phyloP scores from a whole-genome alignment of 2,888 invertebrate species.

The Brachyptera risi region DNA sequence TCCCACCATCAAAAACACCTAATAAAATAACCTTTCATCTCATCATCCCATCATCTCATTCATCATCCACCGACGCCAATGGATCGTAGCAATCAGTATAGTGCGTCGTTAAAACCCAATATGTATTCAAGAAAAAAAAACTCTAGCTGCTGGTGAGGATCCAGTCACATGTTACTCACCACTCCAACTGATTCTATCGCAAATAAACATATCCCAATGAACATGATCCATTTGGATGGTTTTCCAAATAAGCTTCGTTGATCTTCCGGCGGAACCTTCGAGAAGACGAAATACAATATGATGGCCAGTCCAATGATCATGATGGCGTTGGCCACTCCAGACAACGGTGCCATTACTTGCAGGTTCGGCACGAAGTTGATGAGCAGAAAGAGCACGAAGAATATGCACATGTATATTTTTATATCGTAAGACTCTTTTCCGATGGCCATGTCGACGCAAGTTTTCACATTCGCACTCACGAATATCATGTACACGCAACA shows the following conservation, averaged over 20 bases:
- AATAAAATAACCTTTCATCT: too few species aligned
- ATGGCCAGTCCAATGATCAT: constrained; percentile 48
- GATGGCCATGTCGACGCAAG: background rate
- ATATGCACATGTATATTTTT: background rate
- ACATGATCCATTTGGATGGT: constrained; percentile 47
- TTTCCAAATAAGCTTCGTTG: constrained; percentile 36
- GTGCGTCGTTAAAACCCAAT: too few species aligned
- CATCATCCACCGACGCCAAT: too few species aligned
- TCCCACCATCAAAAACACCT: too few species aligned
- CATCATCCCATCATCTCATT: too few species aligned
- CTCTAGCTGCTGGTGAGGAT: too few species aligned
- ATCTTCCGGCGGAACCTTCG: constrained; percentile 42
- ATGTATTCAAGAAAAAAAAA: too few species aligned
- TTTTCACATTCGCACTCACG: constrained; percentile 5
- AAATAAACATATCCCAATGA: constrained; percentile 58
- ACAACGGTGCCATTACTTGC: constrained; percentile 50
- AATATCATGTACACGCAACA: constrained; percentile 10
- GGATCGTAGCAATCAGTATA: too few species aligned
- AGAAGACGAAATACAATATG: constrained; percentile 47
- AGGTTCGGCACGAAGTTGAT: constrained; percentile 44
- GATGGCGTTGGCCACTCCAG: constrained; percentile 51
- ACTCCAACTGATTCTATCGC: constrained; percentile 47
- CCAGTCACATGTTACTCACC: too few species aligned
- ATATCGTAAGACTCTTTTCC: background rate
- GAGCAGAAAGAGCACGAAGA: background rate